A percentile compares a stretch with the other conserved stretches of the same genome.
phyloP scores from a whole-genome alignment of 2,797 vertebrate genomes.

The Gephyroberyx darwinii region DNA sequence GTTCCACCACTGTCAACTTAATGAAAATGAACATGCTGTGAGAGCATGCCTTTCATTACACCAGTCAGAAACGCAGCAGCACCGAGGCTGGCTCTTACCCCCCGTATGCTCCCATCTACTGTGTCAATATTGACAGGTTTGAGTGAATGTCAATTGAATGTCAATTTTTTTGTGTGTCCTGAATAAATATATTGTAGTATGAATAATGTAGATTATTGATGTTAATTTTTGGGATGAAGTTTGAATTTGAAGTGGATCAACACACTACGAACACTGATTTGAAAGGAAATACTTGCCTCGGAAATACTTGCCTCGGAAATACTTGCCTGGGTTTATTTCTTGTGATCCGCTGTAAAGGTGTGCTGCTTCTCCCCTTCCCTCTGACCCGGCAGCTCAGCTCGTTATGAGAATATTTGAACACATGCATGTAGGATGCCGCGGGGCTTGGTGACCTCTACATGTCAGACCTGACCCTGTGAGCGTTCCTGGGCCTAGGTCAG shows the following conservation, averaged over 20 bases:
- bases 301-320: no score
- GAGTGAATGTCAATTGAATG: slow-evolving; percentile 16
- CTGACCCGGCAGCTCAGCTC: slow-evolving; percentile 69
- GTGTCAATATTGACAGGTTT: slow-evolving; percentile 39
- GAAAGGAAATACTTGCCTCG: slow-evolving; percentile 3
- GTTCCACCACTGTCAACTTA: slow-evolving; percentile 82
- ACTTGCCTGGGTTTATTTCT: neutral
- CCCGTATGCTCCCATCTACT: slow-evolving; percentile 4
- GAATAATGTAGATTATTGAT: neutral
- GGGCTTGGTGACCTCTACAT: slow-evolving; percentile 73
- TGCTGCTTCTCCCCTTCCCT: neutral
- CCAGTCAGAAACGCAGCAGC: slow-evolving; percentile 1
- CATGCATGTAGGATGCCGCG: slow-evolving; percentile 64
- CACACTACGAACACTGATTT: neutral
- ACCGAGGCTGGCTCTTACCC: slow-evolving; percentile 21
- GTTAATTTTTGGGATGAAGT: neutral
- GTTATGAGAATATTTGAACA: slow-evolving; percentile 80
- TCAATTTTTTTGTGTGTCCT: neutral
- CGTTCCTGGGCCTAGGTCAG: slow-evolving; percentile 69
- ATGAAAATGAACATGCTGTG: slow-evolving; percentile 84
- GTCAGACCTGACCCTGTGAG: slow-evolving; percentile 71
- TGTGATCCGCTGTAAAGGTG: slow-evolving; percentile 13
- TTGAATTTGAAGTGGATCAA: neutral
- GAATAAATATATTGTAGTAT: slow-evolving; percentile 7
- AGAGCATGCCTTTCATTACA: slow-evolving; percentile 53